Evolutionary conservation across 2,888 invertebrate species (phyloP).

Genomic region (Eupithecia centaureata): DNA sequence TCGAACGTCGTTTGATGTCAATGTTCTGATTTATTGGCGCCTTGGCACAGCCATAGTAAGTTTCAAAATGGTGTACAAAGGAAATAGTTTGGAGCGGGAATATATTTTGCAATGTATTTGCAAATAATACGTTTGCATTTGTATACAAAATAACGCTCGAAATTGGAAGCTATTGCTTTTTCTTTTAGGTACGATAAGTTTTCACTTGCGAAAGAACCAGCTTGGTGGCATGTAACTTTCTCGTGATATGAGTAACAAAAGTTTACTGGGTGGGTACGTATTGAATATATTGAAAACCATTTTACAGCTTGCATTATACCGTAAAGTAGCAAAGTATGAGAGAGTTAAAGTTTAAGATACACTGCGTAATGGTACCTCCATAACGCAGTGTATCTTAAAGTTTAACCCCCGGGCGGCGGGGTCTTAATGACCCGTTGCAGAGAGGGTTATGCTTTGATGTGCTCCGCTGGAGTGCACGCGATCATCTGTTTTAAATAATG

Average conservation of each 20-base stretch:
- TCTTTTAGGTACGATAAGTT: slow-evolving; percentile 7
- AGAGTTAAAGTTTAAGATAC: too few relatives aligned
- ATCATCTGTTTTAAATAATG: slow-evolving; percentile 35
- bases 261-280: too few relatives aligned
- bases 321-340: slow-evolving; percentile 17
- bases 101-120: slow-evolving; percentile 6
- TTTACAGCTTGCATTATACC: slow-evolving; percentile 13
- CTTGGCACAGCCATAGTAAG: slow-evolving; percentile 20
- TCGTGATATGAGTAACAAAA: neutral
- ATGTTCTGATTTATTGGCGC: slow-evolving; percentile 24
- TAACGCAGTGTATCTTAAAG: slow-evolving; percentile 25
- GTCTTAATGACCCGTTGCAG: slow-evolving; percentile 31
- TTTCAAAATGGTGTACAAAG: slow-evolving; percentile 16
- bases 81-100: slow-evolving; percentile 3
- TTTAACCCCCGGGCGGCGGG: slow-evolving; percentile 22
- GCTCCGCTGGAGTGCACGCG: slow-evolving; percentile 28
- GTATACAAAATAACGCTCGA: neutral
- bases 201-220: neutral
- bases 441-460: slow-evolving; percentile 33
- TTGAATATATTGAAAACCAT: slow-evolving; percentile 17
- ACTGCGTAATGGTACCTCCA: too few relatives aligned
- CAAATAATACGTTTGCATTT: neutral
- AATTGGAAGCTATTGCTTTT: slow-evolving; percentile 11
- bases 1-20: slow-evolving; percentile 17
- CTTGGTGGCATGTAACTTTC: neutral